Evolutionary conservation across 2,113 vertebrate species (phyloP).

Genomic region (Callorhinus ursinus): DNA sequence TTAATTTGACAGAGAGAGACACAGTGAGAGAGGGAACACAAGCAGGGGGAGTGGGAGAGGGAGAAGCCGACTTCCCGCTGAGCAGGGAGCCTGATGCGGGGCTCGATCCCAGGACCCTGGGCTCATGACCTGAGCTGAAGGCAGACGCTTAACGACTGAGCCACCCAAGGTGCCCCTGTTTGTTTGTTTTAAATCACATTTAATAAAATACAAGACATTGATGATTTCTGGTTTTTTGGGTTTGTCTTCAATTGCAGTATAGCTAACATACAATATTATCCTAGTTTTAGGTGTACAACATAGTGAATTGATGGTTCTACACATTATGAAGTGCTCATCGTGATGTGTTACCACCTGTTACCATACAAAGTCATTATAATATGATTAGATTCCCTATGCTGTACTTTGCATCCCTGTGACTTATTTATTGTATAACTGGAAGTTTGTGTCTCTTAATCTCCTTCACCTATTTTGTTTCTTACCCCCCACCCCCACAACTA

Average conservation of each 20-base stretch:
- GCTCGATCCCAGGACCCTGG: too few relatives aligned
- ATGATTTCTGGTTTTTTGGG: background rate
- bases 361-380: background rate
- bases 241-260: background rate
- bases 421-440: background rate
- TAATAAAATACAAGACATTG: background rate
- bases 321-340: background rate
- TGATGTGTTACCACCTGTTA: background rate
- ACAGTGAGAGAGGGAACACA: too few relatives aligned
- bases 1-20: too few relatives aligned
- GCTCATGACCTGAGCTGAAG: too few relatives aligned
- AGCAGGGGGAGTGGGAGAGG: too few relatives aligned
- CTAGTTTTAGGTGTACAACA: background rate
- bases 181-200: background rate
- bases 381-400: background rate
- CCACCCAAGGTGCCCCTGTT: too few relatives aligned
- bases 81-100: too few relatives aligned
- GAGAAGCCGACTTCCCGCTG: too few relatives aligned
- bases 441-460: background rate
- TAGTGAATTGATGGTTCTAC: background rate
- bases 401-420: background rate
- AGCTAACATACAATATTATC: background rate
- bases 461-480: background rate
- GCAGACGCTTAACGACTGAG: too few relatives aligned
- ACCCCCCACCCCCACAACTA: background rate